Conservation (phyloP, 1,140 invertebrate genomes). For the Centruroides sculpturatus region DNA sequence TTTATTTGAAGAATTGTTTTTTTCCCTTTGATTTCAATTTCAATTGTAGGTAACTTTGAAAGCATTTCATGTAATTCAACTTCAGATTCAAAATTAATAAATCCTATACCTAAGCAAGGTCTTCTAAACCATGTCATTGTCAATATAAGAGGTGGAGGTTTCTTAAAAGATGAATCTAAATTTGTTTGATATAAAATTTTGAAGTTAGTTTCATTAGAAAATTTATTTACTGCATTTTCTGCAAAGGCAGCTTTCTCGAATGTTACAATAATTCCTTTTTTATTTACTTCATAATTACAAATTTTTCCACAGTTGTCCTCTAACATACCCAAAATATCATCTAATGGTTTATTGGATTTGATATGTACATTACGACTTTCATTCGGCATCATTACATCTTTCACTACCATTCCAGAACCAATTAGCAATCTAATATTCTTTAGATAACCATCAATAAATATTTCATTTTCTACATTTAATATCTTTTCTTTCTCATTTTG, state of each 20-base stretch:
- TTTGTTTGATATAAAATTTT: too few relatives aligned
- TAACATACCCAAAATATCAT: not conserved
- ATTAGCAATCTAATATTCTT: not conserved
- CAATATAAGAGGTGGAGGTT: too few relatives aligned
- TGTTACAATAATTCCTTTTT: conserved; percentile 7
- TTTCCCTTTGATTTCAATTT: too few relatives aligned
- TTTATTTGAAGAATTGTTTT: too few relatives aligned
- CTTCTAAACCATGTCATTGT: too few relatives aligned
- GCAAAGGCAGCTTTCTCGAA: conserved; percentile 3
- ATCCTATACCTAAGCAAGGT: too few relatives aligned
- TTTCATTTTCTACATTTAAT: conserved; percentile 1
- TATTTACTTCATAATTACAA: not conserved
- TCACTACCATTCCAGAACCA: conserved; percentile 4
- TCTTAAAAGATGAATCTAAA: too few relatives aligned
- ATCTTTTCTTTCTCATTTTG: conserved; percentile 1
- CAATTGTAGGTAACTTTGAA: too few relatives aligned
- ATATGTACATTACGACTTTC: conserved; percentile 8
- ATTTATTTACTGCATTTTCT: conserved; percentile 3
- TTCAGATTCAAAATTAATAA: too few relatives aligned
- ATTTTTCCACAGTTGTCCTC: conserved; percentile 8
- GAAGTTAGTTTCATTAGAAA: not conserved
- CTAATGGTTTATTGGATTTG: not conserved
- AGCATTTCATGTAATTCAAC: too few relatives aligned
- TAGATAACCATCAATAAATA: not conserved
- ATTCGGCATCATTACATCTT: conserved; percentile 8